phyloP scores from a whole-genome alignment of 2,797 vertebrate species.

The Pseudopleuronectes americanus region DNA sequence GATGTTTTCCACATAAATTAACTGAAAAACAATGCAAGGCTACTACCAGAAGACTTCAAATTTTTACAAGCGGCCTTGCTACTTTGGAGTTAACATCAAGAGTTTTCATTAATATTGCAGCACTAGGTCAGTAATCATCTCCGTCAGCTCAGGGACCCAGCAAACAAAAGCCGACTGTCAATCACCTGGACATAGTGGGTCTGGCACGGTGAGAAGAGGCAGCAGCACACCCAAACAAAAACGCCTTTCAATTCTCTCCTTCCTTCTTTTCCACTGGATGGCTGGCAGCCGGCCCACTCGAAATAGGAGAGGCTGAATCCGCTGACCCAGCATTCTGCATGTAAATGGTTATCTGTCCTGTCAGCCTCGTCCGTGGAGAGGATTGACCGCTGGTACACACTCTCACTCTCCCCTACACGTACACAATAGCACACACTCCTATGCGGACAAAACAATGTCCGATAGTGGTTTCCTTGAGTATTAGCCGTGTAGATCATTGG shows the following conservation, averaged over 20 bases:
- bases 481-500: conserved; percentile 20
- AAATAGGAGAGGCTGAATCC: conserved; percentile 64
- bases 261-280: conserved; percentile 37
- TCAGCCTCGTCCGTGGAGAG: conserved; percentile 49
- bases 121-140: conserved; percentile 1
- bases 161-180: conserved; percentile 31
- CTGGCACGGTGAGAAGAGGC: conserved; percentile 13
- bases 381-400: conserved; percentile 37
- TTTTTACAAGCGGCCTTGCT: background rate
- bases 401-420: conserved; percentile 7
- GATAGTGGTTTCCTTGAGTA: conserved; percentile 9
- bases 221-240: conserved; percentile 61
- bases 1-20: conserved; percentile 2
- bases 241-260: conserved; percentile 52
- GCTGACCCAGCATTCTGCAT: conserved; percentile 69
- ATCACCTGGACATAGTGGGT: conserved; percentile 32
- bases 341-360: conserved; percentile 72
- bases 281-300: conserved; percentile 55
- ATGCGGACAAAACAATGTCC: conserved; percentile 28
- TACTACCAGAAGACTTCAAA: background rate
- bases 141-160: conserved; percentile 8
- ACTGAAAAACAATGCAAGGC: no score
- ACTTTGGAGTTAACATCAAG: no score
- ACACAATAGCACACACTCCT: conserved; percentile 23
- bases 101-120: conserved; percentile 15